phyloP scores from a whole-genome alignment of 1,140 invertebrate genomes.

The Micrasema minimum region DNA sequence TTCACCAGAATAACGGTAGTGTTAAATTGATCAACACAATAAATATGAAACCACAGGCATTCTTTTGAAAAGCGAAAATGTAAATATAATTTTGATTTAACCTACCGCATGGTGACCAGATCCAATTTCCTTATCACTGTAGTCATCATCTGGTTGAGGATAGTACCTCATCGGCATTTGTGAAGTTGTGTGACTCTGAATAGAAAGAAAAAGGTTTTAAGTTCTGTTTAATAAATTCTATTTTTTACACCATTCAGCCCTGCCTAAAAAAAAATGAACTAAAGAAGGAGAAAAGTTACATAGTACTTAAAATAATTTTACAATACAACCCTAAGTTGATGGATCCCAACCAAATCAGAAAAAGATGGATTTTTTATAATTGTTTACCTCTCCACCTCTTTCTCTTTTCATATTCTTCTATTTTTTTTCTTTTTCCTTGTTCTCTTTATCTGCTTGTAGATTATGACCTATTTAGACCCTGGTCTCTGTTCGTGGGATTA shows the following conservation, averaged over 20 bases:
- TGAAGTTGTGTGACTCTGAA: slow-evolving; percentile 40
- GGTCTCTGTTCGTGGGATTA: slow-evolving; percentile 72
- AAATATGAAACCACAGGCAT: no score
- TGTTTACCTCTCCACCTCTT: slow-evolving; percentile 1
- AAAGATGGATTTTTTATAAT: not conserved
- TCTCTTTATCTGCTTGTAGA: slow-evolving; percentile 58
- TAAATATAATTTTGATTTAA: slow-evolving; percentile 17
- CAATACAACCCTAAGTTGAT: no score
- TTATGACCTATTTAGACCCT: slow-evolving; percentile 55
- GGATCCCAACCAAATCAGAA: no score
- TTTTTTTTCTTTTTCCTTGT: slow-evolving; percentile 54
- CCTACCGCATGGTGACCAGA: slow-evolving; percentile 46
- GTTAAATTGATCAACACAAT: no score
- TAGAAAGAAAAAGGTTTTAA: no score
- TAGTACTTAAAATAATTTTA: no score
- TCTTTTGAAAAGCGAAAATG: no score
- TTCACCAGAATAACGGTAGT: no score
- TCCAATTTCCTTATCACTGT: slow-evolving; percentile 47
- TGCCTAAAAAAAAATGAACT: no score
- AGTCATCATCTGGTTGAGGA: slow-evolving; percentile 47
- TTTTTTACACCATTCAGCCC: no score
- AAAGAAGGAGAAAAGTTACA: no score
- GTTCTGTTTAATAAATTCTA: no score
- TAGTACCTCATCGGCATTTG: slow-evolving; percentile 50
- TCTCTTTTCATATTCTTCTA: slow-evolving; percentile 55